Evolutionary conservation across 2,888 invertebrate species (phyloP).

Genomic region (Prenolepis imparis): DNA sequence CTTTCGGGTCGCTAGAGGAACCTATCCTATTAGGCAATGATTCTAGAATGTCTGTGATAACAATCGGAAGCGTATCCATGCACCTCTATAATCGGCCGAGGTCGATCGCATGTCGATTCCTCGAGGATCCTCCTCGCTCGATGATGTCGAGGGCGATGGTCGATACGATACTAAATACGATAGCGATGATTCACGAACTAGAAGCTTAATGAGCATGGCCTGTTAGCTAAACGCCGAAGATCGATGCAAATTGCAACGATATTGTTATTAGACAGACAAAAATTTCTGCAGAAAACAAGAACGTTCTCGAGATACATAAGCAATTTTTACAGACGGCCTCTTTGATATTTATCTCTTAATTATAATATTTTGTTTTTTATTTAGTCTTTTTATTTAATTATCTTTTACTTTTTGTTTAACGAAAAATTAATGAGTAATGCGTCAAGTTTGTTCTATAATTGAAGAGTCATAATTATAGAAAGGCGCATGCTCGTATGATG

Average conservation of each 20-base stretch:
- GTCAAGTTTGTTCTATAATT: conserved; percentile 8
- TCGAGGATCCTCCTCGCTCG: conserved; percentile 1
- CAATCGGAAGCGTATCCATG: conserved; percentile 66
- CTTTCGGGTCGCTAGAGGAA: conserved; percentile 35
- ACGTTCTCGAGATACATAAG: background rate
- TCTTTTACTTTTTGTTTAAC: background rate
- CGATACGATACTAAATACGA: conserved; percentile 20
- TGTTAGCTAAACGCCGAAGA: conserved; percentile 16
- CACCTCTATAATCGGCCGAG: conserved; percentile 53
- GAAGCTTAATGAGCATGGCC: conserved; percentile 45
- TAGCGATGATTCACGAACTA: conserved; percentile 40
- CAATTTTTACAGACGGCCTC: conserved; percentile 11
- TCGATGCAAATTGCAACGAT: conserved; percentile 17
- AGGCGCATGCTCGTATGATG: conserved; percentile 50
- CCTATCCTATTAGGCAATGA: conserved; percentile 50
- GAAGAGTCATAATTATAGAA: conserved; percentile 16
- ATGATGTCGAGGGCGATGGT: conserved; percentile 30
- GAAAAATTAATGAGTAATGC: background rate
- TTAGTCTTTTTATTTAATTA: background rate
- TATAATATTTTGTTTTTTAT: background rate
- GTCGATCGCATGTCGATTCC: conserved; percentile 18
- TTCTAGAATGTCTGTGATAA: conserved; percentile 60
- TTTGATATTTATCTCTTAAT: background rate
- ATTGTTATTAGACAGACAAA: background rate
- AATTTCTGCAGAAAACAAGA: background rate